phyloP scores from a whole-genome alignment of 2,113 vertebrate genomes.

The Sialia sialis region DNA sequence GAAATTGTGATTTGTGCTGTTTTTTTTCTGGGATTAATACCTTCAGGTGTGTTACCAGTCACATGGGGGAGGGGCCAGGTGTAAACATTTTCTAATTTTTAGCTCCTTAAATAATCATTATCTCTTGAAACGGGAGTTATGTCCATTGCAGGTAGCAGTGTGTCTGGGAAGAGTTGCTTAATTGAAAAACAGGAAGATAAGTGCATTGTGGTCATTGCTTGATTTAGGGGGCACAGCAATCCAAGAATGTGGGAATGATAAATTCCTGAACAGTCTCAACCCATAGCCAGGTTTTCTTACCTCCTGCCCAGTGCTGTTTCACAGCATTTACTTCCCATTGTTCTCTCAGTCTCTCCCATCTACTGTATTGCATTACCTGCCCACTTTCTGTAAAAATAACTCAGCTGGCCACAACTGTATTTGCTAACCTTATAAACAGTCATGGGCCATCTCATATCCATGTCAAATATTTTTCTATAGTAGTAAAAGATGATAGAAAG shows the following conservation, averaged over 20 bases:
- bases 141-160: not conserved
- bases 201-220: not conserved
- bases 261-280: not conserved
- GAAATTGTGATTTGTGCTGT: not conserved
- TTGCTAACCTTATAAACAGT: not conserved
- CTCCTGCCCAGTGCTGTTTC: not conserved
- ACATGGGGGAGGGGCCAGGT: not conserved
- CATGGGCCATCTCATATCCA: not conserved
- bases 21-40: not conserved
- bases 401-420: not conserved
- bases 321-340: not conserved
- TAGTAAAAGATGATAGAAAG: not conserved
- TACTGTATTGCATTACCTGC: not conserved
- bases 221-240: not conserved
- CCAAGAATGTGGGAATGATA: too few species aligned
- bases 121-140: not conserved
- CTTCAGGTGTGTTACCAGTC: not conserved
- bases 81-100: not conserved
- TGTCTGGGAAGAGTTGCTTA: not conserved
- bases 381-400: not conserved
- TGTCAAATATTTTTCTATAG: not conserved
- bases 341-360: not conserved
- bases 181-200: not conserved
- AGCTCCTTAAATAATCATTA: not conserved
- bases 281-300: not conserved